These are phyloP conservation scores for Hypolimnas misippus DNA, from an alignment of 2,888 invertebrate genomes.

Conservation along the genomic window DNA sequence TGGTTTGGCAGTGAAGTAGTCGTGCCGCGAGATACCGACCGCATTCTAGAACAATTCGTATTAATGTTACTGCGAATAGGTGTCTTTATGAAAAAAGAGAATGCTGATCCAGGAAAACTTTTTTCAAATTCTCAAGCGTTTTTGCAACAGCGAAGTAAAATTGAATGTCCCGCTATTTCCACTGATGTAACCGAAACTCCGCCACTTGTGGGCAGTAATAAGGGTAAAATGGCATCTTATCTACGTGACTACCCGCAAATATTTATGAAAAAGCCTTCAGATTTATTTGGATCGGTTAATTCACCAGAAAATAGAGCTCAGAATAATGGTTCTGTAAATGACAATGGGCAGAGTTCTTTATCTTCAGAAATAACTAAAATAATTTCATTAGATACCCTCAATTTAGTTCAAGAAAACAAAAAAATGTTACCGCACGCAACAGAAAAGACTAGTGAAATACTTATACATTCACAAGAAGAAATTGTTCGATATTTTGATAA, in stretches of 20 bases:
- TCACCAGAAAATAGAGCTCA: slow-evolving; percentile 37
- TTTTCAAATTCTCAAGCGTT: slow-evolving; percentile 42
- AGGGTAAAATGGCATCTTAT: slow-evolving; percentile 63
- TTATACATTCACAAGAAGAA: slow-evolving; percentile 26
- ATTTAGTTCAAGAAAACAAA: neutral
- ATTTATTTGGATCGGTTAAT: slow-evolving; percentile 40
- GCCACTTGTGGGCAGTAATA: slow-evolving; percentile 58
- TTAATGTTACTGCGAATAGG: slow-evolving; percentile 70
- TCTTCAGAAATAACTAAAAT: slow-evolving; percentile 21
- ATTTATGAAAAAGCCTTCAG: slow-evolving; percentile 66
- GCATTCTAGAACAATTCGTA: slow-evolving; percentile 74
- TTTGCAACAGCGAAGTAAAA: slow-evolving; percentile 33
- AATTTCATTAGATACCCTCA: slow-evolving; percentile 16
- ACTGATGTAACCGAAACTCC: slow-evolving; percentile 62
- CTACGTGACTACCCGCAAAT: slow-evolving; percentile 73
- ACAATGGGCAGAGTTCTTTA: slow-evolving; percentile 16
- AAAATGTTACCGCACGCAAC: neutral
- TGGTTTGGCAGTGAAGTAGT: slow-evolving; percentile 65
- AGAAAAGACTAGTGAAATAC: neutral
- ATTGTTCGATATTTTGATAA: neutral
- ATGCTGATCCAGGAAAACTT: slow-evolving; percentile 45
- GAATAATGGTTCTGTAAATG: neutral
- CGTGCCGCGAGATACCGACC: slow-evolving; percentile 69
- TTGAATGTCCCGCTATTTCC: slow-evolving; percentile 43
- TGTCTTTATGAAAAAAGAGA: slow-evolving; percentile 58